A percentile compares a stretch with the other conserved stretches of the same genome.
These are phyloP conservation scores for Tipula unca DNA, from an alignment of 2,888 invertebrate species.

Conservation along the genomic window DNA sequence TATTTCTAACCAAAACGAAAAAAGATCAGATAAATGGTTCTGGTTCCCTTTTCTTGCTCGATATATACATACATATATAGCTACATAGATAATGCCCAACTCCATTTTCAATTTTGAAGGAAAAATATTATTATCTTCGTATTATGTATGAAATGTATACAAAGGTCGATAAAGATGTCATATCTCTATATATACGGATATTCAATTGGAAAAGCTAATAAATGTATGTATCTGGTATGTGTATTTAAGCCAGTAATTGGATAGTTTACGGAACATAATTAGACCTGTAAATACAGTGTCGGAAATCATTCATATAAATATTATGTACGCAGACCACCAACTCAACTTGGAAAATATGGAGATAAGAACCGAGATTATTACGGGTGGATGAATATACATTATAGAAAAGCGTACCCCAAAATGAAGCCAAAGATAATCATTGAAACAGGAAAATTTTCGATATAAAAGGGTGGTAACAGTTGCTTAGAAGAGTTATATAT, in stretches of 20 bases:
- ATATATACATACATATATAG: neutral
- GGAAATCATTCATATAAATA: neutral
- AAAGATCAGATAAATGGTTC: neutral
- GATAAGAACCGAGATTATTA: neutral
- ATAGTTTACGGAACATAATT: neutral
- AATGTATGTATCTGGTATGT: neutral
- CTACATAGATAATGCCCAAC: neutral
- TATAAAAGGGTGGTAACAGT: neutral
- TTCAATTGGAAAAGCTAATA: neutral
- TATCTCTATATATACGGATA: neutral
- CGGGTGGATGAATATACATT: neutral
- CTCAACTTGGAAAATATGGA: too few relatives aligned
- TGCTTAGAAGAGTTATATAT: neutral
- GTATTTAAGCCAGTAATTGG: neutral
- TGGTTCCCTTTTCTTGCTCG: neutral
- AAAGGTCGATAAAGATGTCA: neutral
- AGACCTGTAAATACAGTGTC: neutral
- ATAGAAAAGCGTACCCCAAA: neutral
- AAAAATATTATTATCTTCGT: neutral
- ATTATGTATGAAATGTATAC: neutral
- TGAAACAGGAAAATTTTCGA: neutral
- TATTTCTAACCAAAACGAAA: neutral
- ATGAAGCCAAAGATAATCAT: neutral
- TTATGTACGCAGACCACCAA: too few relatives aligned
- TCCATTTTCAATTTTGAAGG: neutral